phyloP scores from a whole-genome alignment of 2,888 invertebrate genomes.

The Morpho deidamia region DNA sequence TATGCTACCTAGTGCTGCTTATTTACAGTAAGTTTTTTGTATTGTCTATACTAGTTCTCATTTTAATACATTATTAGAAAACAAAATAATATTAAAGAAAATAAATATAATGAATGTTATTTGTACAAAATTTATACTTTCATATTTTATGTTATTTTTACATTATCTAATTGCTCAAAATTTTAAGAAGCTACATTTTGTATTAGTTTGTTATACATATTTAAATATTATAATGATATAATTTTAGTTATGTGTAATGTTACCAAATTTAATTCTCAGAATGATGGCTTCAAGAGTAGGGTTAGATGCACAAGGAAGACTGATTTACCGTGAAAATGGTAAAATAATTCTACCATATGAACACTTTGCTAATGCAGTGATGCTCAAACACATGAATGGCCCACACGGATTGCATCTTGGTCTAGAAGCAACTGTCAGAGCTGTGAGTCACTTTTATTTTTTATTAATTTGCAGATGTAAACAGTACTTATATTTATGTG shows the following conservation, averaged over 20 bases:
- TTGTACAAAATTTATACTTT: too few species aligned
- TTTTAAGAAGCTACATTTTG: too few species aligned
- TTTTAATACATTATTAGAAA: too few species aligned
- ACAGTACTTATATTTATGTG: too few species aligned
- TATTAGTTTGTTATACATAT: too few species aligned
- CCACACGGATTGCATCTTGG: slow-evolving; percentile 91
- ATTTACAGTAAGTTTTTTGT: slow-evolving; percentile 85
- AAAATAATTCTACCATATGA: slow-evolving; percentile 93
- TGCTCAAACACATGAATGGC: slow-evolving; percentile 94
- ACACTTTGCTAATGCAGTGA: slow-evolving; percentile 94
- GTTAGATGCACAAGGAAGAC: slow-evolving; percentile 88
- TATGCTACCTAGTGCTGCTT: slow-evolving; percentile 91
- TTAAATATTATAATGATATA: too few species aligned
- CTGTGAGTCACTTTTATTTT: slow-evolving; percentile 75
- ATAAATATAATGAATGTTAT: too few species aligned
- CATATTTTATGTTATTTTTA: too few species aligned
- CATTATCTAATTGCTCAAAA: too few species aligned
- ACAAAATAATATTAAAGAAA: too few species aligned
- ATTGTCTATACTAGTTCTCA: background rate
- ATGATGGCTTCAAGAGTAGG: slow-evolving; percentile 92
- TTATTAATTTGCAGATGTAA: too few species aligned
- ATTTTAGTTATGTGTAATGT: background rate
- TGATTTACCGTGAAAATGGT: slow-evolving; percentile 90
- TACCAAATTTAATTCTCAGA: slow-evolving; percentile 62
- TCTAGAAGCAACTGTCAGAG: slow-evolving; percentile 89